These are phyloP conservation scores for Gila orcuttii DNA, from an alignment of 2,113 vertebrate genomes.

Conservation along the genomic window DNA sequence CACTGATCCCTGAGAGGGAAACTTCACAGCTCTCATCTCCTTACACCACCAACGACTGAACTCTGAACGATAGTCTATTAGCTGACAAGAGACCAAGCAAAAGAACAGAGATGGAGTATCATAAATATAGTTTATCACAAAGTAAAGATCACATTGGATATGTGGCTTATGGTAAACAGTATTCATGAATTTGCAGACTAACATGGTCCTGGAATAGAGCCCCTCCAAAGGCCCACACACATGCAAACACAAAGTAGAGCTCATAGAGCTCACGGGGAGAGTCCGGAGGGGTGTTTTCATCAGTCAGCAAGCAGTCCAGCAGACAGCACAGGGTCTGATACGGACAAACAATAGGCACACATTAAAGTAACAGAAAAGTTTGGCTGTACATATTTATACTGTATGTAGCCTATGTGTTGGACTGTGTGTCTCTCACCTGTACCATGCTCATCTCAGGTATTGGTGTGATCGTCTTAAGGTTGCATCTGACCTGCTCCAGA, in stretches of 20 bases:
- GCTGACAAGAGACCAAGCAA: slow-evolving; percentile 60
- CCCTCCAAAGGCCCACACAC: slow-evolving; percentile 82
- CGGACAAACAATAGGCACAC: slow-evolving; percentile 7
- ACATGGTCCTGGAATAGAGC: slow-evolving; percentile 85
- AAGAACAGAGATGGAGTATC: neutral
- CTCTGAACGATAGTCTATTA: slow-evolving; percentile 81
- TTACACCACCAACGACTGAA: slow-evolving; percentile 86
- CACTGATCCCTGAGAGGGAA: slow-evolving; percentile 80
- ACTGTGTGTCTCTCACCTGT: slow-evolving; percentile 60
- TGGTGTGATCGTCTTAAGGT: slow-evolving; percentile 78
- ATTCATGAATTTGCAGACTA: slow-evolving; percentile 48
- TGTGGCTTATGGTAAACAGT: neutral
- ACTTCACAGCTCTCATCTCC: slow-evolving; percentile 82
- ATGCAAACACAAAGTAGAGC: slow-evolving; percentile 83
- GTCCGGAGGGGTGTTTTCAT: slow-evolving; percentile 81
- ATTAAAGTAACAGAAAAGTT: neutral
- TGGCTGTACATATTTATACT: neutral
- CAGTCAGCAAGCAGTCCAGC: slow-evolving; percentile 80
- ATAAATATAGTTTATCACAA: neutral
- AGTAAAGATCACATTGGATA: neutral
- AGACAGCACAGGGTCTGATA: slow-evolving; percentile 78
- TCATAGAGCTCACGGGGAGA: slow-evolving; percentile 80
- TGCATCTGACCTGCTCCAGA: slow-evolving; percentile 79
- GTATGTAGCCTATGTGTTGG: neutral
- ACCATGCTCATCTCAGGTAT: slow-evolving; percentile 83